Evolutionary conservation across 2,113 vertebrate genomes (phyloP).

Genomic region (Halcyon malimbica): DNA sequence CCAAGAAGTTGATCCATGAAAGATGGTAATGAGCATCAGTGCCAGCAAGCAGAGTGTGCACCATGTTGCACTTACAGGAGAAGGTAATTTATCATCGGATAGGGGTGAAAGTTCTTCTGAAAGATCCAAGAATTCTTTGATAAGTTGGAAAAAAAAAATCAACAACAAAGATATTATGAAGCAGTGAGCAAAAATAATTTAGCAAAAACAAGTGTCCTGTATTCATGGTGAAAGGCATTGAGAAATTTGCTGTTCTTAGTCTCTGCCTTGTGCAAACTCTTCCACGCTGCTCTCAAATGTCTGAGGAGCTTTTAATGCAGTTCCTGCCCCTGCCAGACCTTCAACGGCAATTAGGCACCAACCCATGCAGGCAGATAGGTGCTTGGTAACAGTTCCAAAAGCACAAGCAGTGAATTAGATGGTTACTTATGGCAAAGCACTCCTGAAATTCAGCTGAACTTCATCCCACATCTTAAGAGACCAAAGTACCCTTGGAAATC

Average conservation of each 20-base stretch:
- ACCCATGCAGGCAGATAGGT: not conserved
- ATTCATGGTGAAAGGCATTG: not conserved
- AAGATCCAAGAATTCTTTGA: not conserved
- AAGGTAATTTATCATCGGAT: constrained; percentile 16
- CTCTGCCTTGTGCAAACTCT: not conserved
- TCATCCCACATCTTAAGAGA: not conserved
- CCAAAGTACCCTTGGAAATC: not conserved
- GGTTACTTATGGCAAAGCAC: not conserved
- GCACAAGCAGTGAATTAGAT: not conserved
- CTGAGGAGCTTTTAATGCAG: not conserved
- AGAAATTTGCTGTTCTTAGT: not conserved
- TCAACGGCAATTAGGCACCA: not conserved
- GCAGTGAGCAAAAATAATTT: not conserved
- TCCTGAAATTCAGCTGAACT: not conserved
- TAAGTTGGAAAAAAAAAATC: not conserved
- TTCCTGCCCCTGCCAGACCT: not conserved
- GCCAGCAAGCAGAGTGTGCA: not conserved
- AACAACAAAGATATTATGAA: not conserved
- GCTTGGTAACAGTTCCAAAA: not conserved
- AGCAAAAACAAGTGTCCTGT: not conserved
- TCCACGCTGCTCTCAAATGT: not conserved
- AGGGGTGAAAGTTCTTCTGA: not conserved
- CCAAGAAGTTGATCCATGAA: constrained; percentile 24
- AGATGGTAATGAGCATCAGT: not conserved
- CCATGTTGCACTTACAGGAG: not conserved